Percentiles rank a stretch among this genome's conserved stretches.
Evolutionary conservation across 2,113 vertebrate species (phyloP).

Genomic region (Grantiella picta): DNA sequence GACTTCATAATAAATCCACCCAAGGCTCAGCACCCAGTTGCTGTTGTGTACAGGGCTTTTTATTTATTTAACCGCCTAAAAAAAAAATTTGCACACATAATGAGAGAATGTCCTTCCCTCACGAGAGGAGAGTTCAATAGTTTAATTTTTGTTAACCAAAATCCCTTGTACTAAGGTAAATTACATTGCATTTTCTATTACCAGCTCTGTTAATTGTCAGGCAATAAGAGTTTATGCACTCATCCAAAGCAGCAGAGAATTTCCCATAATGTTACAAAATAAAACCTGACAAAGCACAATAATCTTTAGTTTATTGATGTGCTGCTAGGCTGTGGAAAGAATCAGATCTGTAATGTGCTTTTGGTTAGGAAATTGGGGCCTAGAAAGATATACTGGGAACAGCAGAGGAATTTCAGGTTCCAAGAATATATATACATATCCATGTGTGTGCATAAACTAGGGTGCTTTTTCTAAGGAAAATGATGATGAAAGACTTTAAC

Average conservation of each 20-base stretch:
- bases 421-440: neutral
- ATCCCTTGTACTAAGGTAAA: conserved; percentile 85
- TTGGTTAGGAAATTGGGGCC: conserved; percentile 77
- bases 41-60: conserved; percentile 31
- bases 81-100: conserved; percentile 48
- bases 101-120: conserved; percentile 75
- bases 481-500: conserved; percentile 38
- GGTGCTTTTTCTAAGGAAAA: conserved; percentile 49
- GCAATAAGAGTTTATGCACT: conserved; percentile 85
- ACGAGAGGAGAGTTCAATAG: conserved; percentile 82
- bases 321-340: conserved; percentile 74
- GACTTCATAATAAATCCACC: conserved; percentile 74
- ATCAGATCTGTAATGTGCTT: conserved; percentile 77
- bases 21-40: conserved; percentile 61
- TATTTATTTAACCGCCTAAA: conserved; percentile 58
- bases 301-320: conserved; percentile 85
- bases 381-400: conserved; percentile 70
- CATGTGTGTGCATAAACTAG: conserved; percentile 14
- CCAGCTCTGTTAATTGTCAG: conserved; percentile 86
- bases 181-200: conserved; percentile 85
- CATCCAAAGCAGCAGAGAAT: conserved; percentile 83
- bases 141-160: conserved; percentile 87
- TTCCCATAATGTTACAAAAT: conserved; percentile 86
- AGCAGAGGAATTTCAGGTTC: conserved; percentile 54
- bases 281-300: conserved; percentile 89